phyloP scores from a whole-genome alignment of 2,888 invertebrate species.

The Callimorpha dominula region DNA sequence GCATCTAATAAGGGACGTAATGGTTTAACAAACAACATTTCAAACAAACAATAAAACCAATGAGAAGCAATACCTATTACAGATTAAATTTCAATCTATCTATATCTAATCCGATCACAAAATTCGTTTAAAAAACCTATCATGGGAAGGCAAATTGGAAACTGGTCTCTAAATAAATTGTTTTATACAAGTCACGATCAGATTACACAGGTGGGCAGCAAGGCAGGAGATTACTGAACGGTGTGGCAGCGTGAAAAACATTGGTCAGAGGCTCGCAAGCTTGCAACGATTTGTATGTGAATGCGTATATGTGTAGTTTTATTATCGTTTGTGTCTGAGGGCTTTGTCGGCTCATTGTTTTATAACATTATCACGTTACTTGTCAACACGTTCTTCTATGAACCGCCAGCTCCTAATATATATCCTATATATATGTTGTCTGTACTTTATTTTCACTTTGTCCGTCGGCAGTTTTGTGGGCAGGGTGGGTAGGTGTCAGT shows the following conservation, averaged over 20 bases:
- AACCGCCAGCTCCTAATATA: neutral
- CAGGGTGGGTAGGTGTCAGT: no score
- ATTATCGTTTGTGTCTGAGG: neutral
- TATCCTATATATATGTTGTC: no score
- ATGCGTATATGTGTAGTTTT: neutral
- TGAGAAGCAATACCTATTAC: constrained; percentile 41
- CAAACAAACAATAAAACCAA: constrained; percentile 24
- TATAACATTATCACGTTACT: neutral
- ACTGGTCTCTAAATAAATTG: constrained; percentile 67
- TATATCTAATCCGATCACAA: constrained; percentile 54
- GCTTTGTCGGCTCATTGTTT: neutral
- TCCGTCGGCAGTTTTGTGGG: no score
- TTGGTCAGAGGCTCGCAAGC: constrained; percentile 39
- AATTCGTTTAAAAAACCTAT: constrained; percentile 63
- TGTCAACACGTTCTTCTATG: neutral
- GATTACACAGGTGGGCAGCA: constrained; percentile 57
- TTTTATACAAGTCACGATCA: constrained; percentile 68
- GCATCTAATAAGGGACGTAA: neutral
- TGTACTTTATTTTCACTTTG: no score
- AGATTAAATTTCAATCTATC: constrained; percentile 56
- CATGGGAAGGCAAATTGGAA: constrained; percentile 66
- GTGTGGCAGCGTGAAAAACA: constrained; percentile 52
- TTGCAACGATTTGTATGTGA: constrained; percentile 29
- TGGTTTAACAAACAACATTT: neutral
- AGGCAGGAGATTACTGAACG: constrained; percentile 56